These are phyloP conservation scores for Elysia crispata DNA, from an alignment of 2,888 invertebrate species.

Conservation along the genomic window DNA sequence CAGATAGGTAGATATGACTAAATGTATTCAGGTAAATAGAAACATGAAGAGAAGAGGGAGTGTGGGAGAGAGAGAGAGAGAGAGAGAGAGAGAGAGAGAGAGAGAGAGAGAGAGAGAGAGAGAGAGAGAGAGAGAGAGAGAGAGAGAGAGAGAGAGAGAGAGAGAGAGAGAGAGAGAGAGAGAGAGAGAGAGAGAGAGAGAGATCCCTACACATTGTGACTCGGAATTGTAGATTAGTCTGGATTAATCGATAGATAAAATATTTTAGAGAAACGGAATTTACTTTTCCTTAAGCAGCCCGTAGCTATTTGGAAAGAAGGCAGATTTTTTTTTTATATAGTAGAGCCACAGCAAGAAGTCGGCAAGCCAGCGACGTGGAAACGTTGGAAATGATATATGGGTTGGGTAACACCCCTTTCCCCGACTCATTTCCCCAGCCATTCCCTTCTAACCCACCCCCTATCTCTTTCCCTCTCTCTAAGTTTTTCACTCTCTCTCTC, in stretches of 20 bases:
- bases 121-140: constrained; percentile 26
- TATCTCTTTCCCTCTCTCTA: background rate
- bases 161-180: constrained; percentile 28
- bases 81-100: too few species aligned
- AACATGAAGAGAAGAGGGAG: too few species aligned
- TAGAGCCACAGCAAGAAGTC: too few species aligned
- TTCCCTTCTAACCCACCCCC: background rate
- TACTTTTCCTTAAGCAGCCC: background rate
- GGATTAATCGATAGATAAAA: background rate
- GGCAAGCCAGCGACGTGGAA: too few species aligned
- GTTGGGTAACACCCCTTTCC: background rate
- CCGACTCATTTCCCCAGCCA: background rate
- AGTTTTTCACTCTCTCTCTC: background rate
- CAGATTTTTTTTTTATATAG: background rate
- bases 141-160: constrained; percentile 25
- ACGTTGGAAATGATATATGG: too few species aligned
- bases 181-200: constrained; percentile 28
- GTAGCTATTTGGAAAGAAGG: background rate
- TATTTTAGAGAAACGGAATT: background rate
- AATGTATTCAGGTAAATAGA: too few species aligned
- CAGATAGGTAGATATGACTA: too few species aligned
- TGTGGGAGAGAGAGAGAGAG: too few species aligned
- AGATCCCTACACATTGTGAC: too few species aligned
- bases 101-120: too few species aligned
- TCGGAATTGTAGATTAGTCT: too few species aligned